Evolutionary conservation across 2,113 vertebrate genomes (phyloP).

Genomic region (Hiodon tergisus): DNA sequence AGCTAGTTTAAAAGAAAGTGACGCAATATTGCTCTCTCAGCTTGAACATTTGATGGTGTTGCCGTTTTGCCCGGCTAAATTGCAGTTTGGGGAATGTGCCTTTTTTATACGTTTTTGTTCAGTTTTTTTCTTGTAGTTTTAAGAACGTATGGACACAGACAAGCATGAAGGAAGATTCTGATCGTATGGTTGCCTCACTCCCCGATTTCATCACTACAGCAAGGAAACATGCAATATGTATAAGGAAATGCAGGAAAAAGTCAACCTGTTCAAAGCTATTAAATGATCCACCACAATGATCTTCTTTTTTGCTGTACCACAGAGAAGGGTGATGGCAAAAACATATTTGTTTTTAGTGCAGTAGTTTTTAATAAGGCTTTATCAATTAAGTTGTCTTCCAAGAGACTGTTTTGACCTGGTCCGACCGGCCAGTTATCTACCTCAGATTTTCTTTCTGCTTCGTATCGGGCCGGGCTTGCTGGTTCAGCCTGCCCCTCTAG

Average conservation of each 20-base stretch:
- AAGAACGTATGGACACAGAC: conserved; percentile 73
- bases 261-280: conserved; percentile 74
- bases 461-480: conserved; percentile 85
- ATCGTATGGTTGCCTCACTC: conserved; percentile 82
- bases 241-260: conserved; percentile 48
- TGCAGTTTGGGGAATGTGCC: conserved; percentile 96
- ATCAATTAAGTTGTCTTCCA: conserved; percentile 82
- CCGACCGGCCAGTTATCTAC: conserved; percentile 97
- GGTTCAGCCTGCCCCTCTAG: conserved; percentile 86
- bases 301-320: conserved; percentile 58
- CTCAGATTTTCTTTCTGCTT: conserved; percentile 92
- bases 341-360: conserved; percentile 70
- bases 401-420: conserved; percentile 85
- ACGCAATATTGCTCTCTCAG: conserved; percentile 67
- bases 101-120: conserved; percentile 92
- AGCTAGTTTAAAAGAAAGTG: conserved; percentile 62
- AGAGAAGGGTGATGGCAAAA: conserved; percentile 15
- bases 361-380: conserved; percentile 68
- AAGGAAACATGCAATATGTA: conserved; percentile 66
- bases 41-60: conserved; percentile 72
- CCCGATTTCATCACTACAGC: conserved; percentile 77
- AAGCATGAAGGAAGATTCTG: conserved; percentile 82
- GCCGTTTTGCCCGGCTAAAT: conserved; percentile 83
- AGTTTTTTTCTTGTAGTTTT: conserved; percentile 74
- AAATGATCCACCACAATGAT: conserved; percentile 63